Evolutionary conservation across 2,888 invertebrate genomes (phyloP).

Genomic region (Epinotia bilunana): DNA sequence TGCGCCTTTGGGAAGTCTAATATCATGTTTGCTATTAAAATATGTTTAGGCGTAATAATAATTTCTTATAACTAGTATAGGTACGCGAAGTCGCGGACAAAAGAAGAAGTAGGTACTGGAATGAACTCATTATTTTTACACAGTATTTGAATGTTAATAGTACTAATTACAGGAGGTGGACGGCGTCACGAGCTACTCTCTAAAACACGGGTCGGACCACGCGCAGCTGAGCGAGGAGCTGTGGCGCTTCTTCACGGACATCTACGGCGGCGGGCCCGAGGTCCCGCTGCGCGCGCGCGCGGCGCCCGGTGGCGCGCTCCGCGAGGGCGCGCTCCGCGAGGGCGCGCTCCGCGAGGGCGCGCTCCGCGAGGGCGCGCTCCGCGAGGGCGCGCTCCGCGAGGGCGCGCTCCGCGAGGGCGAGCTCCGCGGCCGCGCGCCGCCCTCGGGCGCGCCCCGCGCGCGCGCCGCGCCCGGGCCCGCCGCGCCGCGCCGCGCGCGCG

Average conservation of each 20-base stretch:
- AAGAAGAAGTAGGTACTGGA: too few species aligned
- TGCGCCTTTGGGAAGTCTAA: too few species aligned
- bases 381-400: constrained; percentile 48
- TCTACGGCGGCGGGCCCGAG: constrained; percentile 96
- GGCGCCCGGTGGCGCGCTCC: constrained; percentile 51
- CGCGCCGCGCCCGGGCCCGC: constrained; percentile 43
- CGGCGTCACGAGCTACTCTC: constrained; percentile 64
- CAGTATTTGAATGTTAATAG: neutral
- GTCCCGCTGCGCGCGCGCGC: constrained; percentile 80
- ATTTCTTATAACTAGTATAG: too few species aligned
- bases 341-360: too few species aligned
- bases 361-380: constrained; percentile 26
- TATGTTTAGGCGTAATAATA: too few species aligned
- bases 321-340: constrained; percentile 52
- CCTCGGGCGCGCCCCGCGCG: constrained; percentile 45
- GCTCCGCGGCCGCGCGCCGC: constrained; percentile 30
- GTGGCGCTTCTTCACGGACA: constrained; percentile 93
- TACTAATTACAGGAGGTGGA: constrained; percentile 69
- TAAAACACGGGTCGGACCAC: constrained; percentile 86
- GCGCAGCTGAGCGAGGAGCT: constrained; percentile 92
- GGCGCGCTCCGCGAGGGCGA: constrained; percentile 57
- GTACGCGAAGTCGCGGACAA: too few species aligned
- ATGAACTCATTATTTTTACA: too few species aligned
- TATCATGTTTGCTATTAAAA: too few species aligned
- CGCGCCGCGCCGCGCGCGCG: constrained; percentile 54